A percentile compares a stretch with the other conserved stretches of the same genome.
Conservation (phyloP, 2,888 invertebrate species). For the Ochropleura plecta region DNA sequence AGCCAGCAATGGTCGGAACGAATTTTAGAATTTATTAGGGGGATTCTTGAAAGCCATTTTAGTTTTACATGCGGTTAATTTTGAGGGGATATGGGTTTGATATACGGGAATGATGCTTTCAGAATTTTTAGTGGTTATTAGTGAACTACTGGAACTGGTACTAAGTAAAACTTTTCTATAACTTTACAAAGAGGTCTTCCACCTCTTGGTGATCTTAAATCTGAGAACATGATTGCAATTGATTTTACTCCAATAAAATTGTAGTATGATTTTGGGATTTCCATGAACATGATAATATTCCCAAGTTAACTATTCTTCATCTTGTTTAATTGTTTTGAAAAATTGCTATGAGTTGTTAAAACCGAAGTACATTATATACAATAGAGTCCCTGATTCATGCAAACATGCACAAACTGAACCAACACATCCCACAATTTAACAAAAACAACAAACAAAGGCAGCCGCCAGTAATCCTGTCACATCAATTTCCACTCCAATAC, state of each 20-base stretch:
- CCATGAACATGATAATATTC: background rate
- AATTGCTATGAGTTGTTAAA: too few species aligned
- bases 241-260: background rate
- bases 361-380: too few species aligned
- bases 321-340: background rate
- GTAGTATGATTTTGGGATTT: background rate
- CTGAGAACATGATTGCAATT: background rate
- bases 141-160: background rate
- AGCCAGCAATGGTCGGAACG: slow-evolving; percentile 45
- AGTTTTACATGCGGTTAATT: slow-evolving; percentile 53
- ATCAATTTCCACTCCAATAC: background rate
- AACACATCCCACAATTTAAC: background rate
- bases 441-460: background rate
- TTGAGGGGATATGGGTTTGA: slow-evolving; percentile 25
- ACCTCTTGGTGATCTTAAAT: background rate
- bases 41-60: slow-evolving; percentile 55
- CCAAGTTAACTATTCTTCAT: background rate
- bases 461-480: background rate
- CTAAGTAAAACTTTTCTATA: background rate
- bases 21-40: slow-evolving; percentile 60
- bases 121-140: slow-evolving; percentile 18
- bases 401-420: background rate
- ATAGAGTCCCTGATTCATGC: background rate
- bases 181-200: too few species aligned
- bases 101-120: slow-evolving; percentile 12